Evolutionary conservation across 2,888 invertebrate genomes (phyloP).

Genomic region (Ramazzottius varieornatus): DNA sequence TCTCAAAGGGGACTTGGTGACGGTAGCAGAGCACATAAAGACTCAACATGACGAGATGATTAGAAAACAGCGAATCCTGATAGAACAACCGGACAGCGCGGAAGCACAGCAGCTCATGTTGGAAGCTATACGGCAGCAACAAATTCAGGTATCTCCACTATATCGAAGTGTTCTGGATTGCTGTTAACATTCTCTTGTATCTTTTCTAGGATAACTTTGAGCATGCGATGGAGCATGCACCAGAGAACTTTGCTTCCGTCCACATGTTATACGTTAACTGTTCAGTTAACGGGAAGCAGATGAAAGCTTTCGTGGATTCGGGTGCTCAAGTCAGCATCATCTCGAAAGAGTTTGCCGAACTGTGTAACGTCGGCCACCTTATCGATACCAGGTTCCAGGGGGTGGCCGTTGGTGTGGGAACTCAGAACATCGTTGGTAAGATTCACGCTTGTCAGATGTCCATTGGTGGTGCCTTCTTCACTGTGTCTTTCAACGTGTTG

Average conservation of each 20-base stretch:
- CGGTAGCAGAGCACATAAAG: constrained; percentile 16
- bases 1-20: constrained; percentile 38
- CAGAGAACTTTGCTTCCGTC: constrained; percentile 89
- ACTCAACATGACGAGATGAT: constrained; percentile 51
- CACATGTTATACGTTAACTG: constrained; percentile 93
- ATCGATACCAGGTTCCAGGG: constrained; percentile 24
- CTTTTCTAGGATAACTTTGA: background rate
- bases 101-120: constrained; percentile 81
- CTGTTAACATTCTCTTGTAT: no score
- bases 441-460: constrained; percentile 43
- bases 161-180: no score
- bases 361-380: constrained; percentile 22
- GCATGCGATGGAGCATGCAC: constrained; percentile 77
- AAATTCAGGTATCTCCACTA: background rate
- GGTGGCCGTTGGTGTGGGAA: constrained; percentile 24
- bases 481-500: constrained; percentile 81
- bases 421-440: constrained; percentile 23
- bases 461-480: constrained; percentile 70
- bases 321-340: constrained; percentile 26
- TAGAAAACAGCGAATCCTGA: constrained; percentile 61
- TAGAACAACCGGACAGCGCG: constrained; percentile 77
- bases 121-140: constrained; percentile 51
- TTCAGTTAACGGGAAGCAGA: constrained; percentile 77
- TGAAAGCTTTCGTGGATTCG: constrained; percentile 94
- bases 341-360: background rate